phyloP scores from a whole-genome alignment of 1,140 invertebrate genomes.

The Dreissena rostriformis region DNA sequence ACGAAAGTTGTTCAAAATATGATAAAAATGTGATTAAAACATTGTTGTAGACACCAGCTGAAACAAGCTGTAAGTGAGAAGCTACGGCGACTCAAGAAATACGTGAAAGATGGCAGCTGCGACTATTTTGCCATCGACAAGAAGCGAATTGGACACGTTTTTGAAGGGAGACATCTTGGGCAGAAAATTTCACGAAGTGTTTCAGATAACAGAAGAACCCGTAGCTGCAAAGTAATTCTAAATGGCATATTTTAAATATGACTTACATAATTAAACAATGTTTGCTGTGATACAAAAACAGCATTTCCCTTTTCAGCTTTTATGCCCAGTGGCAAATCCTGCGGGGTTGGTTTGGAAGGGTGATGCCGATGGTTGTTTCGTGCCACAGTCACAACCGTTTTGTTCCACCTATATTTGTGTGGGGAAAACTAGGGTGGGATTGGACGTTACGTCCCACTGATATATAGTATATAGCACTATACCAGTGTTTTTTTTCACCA shows the following conservation, averaged over 20 bases:
- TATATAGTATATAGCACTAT: too few species aligned
- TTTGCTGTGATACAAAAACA: not conserved
- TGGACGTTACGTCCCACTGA: too few species aligned
- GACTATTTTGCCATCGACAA: conserved; percentile 64
- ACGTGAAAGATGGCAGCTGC: conserved; percentile 54
- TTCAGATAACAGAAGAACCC: conserved; percentile 64
- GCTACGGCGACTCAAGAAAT: not conserved
- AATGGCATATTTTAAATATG: not conserved
- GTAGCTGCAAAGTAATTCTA: conserved; percentile 58
- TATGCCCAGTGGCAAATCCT: not conserved
- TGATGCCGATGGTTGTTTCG: conserved; percentile 2
- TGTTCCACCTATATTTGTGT: too few species aligned
- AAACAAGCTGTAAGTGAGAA: not conserved
- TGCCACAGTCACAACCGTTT: too few species aligned
- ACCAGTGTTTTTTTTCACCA: too few species aligned
- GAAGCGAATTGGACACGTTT: conserved; percentile 72
- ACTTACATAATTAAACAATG: not conserved
- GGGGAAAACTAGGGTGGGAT: too few species aligned
- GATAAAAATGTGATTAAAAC: not conserved
- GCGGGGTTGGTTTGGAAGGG: not conserved
- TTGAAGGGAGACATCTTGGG: conserved; percentile 68
- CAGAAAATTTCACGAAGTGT: conserved; percentile 73
- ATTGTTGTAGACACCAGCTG: not conserved
- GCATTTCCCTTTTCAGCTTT: not conserved
- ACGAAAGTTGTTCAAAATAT: conserved; percentile 16